phyloP scores from a whole-genome alignment of 2,113 vertebrate species.

The Odontesthes bonariensis region DNA sequence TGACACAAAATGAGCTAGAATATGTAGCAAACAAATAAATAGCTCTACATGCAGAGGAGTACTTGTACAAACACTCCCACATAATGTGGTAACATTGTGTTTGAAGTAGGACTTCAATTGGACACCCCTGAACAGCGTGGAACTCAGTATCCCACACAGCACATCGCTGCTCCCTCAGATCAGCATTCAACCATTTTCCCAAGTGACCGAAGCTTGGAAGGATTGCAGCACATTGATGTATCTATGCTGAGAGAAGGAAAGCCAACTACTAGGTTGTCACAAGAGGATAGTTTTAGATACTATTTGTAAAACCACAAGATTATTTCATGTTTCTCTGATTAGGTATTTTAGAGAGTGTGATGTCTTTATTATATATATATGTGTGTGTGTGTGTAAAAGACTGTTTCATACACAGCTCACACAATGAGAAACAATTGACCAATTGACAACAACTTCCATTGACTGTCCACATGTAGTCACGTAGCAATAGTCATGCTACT shows the following conservation, averaged over 20 bases:
- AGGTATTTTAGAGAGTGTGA: background rate
- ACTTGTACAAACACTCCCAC: slow-evolving; percentile 78
- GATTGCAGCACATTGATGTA: slow-evolving; percentile 52
- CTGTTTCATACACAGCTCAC: no score
- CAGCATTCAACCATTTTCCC: slow-evolving; percentile 68
- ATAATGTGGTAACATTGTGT: slow-evolving; percentile 70
- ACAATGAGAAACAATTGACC: no score
- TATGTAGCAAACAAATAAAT: slow-evolving; percentile 65
- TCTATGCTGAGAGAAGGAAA: slow-evolving; percentile 38
- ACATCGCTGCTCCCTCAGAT: slow-evolving; percentile 71
- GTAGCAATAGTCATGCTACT: no score
- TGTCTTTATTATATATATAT: no score
- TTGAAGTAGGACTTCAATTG: slow-evolving; percentile 80
- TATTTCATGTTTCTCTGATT: background rate
- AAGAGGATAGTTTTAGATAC: slow-evolving; percentile 23
- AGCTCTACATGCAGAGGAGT: slow-evolving; percentile 67
- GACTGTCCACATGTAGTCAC: no score
- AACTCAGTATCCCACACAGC: slow-evolving; percentile 73
- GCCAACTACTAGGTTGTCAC: slow-evolving; percentile 39
- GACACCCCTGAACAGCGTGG: slow-evolving; percentile 59
- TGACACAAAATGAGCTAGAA: slow-evolving; percentile 39
- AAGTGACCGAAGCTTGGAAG: slow-evolving; percentile 56
- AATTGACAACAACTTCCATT: no score
- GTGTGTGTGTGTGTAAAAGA: no score
- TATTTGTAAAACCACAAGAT: slow-evolving; percentile 13